Evolutionary conservation across 2,113 vertebrate species (phyloP).

Genomic region (Oxyruncus cristatus): DNA sequence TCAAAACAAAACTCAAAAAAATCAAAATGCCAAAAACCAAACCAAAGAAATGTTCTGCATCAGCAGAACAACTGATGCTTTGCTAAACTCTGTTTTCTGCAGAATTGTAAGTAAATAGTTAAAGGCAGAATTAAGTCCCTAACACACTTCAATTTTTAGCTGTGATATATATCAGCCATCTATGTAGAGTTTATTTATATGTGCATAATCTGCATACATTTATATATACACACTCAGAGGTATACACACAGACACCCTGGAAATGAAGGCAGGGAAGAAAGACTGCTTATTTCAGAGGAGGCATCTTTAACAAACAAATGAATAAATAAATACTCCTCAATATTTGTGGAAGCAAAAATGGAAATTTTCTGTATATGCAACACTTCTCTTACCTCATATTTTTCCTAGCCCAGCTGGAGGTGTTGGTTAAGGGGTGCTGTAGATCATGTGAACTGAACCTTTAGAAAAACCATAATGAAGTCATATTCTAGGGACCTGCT

Average conservation of each 20-base stretch:
- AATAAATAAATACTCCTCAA: neutral
- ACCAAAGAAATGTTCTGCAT: too few relatives aligned
- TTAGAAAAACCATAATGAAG: constrained; percentile 1
- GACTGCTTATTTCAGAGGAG: neutral
- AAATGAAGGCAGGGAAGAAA: neutral
- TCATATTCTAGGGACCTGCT: neutral
- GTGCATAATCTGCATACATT: neutral
- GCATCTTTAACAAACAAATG: neutral
- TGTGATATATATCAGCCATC: constrained; percentile 35
- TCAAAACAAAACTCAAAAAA: neutral
- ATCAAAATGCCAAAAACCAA: neutral
- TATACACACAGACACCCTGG: neutral
- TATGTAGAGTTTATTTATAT: neutral
- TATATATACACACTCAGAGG: too few relatives aligned
- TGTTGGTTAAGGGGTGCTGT: neutral
- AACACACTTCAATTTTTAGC: neutral
- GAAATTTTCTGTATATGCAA: neutral
- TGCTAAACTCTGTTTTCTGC: constrained; percentile 35
- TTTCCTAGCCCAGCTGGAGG: neutral
- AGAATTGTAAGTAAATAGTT: constrained; percentile 26
- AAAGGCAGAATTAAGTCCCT: constrained; percentile 25
- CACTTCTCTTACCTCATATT: neutral
- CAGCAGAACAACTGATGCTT: constrained; percentile 9
- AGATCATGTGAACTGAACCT: neutral
- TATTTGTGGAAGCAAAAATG: neutral